Evolutionary conservation across 2,113 vertebrate species (phyloP), one percentile per base, ranked within the genome.

Genomic region (Sterrhoptilus dennistouni): DNA sequence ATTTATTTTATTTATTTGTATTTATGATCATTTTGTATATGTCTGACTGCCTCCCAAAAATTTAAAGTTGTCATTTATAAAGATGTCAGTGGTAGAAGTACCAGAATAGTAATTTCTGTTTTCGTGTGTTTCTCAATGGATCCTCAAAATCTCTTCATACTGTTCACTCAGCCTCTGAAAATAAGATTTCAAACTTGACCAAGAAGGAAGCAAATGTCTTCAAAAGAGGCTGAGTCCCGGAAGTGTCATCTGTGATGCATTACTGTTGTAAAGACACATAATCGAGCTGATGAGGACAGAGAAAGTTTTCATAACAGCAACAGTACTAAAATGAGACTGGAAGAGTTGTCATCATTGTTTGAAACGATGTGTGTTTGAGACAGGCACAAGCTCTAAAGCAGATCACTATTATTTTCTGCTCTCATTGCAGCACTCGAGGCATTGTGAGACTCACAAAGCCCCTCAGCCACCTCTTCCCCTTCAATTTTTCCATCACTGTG

Each of bases 231-330:
- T 74, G 78, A 91, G 60, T 38, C 61, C 80, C 1, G 28, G 89
- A 95, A 94, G 70, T 63, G 50, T 65, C 89, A 87, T 93, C 89
- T 96, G 89, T 72, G 93, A 72, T 80, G 83, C 77, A 65, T 94
- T 95, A 82, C 42, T 53, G 53, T 64, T 33, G 2, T 44, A 77
- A 64, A 78, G 90, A 63, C 47, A 35, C 82, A 84, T 28, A 86
- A 92, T 70, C 4, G 0, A 94, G 76, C 85, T 87, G 95, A 75
- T 31, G 86, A 87, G 93, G 84, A 72, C 75, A 79, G 94, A 80
- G 87, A 95, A 95, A 95, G 87, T 94, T 93, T 95, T 94, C 75
- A 29, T 93, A 94, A 90, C 65, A 87, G 75, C 53, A 72, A 72
- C 65, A 80, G 74, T 45, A 65, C 93, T 66, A 54, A 89, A 93